Evolutionary conservation across 2,888 invertebrate genomes (phyloP).

Genomic region (Nebria brevicollis): DNA sequence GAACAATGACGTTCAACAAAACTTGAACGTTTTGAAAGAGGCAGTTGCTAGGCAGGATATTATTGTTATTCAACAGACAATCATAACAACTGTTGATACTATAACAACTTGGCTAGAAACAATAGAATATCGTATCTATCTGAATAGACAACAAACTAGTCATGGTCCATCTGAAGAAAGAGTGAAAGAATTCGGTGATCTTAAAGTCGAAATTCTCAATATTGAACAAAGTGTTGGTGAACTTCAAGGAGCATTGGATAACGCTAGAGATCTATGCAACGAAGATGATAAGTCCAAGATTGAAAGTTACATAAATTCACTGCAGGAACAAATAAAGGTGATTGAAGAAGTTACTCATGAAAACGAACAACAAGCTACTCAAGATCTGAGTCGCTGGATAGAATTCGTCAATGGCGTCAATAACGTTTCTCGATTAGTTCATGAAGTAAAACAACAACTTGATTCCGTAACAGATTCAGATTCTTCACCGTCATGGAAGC

Average conservation of each 20-base stretch:
- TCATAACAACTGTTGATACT: slow-evolving; percentile 80
- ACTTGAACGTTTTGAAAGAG: slow-evolving; percentile 68
- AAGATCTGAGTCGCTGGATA: slow-evolving; percentile 76
- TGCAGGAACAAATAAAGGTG: slow-evolving; percentile 75
- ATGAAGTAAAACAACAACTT: slow-evolving; percentile 65
- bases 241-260: slow-evolving; percentile 69
- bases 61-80: slow-evolving; percentile 72
- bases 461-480: slow-evolving; percentile 71
- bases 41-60: slow-evolving; percentile 71
- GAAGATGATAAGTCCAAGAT: slow-evolving; percentile 64
- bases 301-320: slow-evolving; percentile 67
- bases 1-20: slow-evolving; percentile 69
- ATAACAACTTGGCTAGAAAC: slow-evolving; percentile 87
- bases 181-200: slow-evolving; percentile 69
- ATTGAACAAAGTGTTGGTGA: slow-evolving; percentile 74
- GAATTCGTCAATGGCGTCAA: slow-evolving; percentile 74
- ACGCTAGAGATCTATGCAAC: slow-evolving; percentile 64
- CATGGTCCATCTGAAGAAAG: slow-evolving; percentile 71
- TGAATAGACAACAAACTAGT: slow-evolving; percentile 68
- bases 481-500: slow-evolving; percentile 72
- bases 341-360: slow-evolving; percentile 75
- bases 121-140: slow-evolving; percentile 81
- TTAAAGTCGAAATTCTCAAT: slow-evolving; percentile 73
- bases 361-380: slow-evolving; percentile 67
- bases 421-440: slow-evolving; percentile 67